A percentile compares a stretch with the other conserved stretches of the same genome.
These are phyloP conservation scores for Phoebastria nigripes DNA, from an alignment of 2,797 vertebrate species.

Conservation along the genomic window DNA sequence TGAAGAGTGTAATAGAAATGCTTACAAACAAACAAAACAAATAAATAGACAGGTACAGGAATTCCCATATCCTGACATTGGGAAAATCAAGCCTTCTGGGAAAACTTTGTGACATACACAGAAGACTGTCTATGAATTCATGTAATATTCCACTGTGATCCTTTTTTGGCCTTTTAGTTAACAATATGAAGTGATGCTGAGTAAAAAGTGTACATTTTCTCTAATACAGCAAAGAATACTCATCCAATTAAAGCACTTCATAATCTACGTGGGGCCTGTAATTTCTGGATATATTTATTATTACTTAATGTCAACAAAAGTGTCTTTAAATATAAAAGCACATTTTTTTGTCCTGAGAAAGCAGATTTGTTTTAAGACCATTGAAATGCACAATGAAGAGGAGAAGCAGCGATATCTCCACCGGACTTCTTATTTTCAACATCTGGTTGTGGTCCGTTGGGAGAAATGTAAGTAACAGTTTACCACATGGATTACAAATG, in stretches of 20 bases:
- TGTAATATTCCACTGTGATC: not conserved
- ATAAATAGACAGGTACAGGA: conserved; percentile 30
- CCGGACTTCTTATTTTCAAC: conserved; percentile 63
- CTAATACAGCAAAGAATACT: conserved; percentile 28
- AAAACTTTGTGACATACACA: conserved; percentile 26
- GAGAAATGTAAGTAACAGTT: conserved; percentile 81
- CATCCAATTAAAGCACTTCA: conserved; percentile 44
- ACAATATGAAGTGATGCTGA: not conserved
- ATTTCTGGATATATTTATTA: conserved; percentile 66
- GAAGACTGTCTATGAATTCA: conserved; percentile 13
- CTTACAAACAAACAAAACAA: not conserved
- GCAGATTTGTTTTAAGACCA: conserved; percentile 71
- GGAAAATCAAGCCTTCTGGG: conserved; percentile 39
- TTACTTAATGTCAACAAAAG: conserved; percentile 71
- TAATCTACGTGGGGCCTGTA: conserved; percentile 1
- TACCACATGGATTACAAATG: conserved; percentile 84
- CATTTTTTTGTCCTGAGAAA: conserved; percentile 65
- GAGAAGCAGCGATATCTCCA: conserved; percentile 63
- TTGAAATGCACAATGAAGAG: conserved; percentile 67
- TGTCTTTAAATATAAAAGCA: conserved; percentile 55
- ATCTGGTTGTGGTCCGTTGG: conserved; percentile 69
- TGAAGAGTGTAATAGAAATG: not conserved
- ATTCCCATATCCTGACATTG: not conserved
- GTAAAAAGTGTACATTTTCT: conserved; percentile 22
- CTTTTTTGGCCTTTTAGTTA: not conserved